Conservation (phyloP, 2,113 vertebrate genomes). For the Ploceus nigricollis region DNA sequence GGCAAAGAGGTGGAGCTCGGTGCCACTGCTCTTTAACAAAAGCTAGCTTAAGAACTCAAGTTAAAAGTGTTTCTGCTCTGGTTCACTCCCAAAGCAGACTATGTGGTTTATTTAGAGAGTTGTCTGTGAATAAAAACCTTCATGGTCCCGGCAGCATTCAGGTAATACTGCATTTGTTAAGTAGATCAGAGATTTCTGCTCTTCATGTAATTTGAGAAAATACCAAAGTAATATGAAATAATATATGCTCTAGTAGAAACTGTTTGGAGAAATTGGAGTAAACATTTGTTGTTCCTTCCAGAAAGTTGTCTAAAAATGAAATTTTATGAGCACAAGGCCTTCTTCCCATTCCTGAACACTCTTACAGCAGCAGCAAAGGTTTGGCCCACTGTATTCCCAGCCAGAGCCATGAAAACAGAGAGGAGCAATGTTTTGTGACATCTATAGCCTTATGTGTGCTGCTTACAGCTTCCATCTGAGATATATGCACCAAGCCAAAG, state of each 20-base stretch:
- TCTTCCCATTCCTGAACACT: neutral
- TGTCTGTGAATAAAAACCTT: neutral
- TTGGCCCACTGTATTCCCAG: neutral
- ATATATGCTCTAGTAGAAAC: neutral
- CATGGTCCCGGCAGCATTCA: accelerated
- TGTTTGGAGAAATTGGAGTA: neutral
- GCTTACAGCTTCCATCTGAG: neutral
- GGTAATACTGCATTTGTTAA: neutral
- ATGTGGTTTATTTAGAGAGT: neutral
- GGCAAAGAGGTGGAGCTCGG: neutral
- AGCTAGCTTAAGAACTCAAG: neutral
- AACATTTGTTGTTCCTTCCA: neutral
- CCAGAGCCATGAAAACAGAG: neutral
- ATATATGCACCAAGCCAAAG: neutral
- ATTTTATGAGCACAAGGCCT: neutral
- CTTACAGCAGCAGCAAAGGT: neutral
- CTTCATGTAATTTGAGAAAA: neutral
- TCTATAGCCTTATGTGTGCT: neutral
- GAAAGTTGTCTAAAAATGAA: neutral
- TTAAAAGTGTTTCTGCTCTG: neutral
- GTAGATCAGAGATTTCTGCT: neutral
- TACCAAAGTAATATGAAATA: neutral
- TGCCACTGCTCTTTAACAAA: neutral
- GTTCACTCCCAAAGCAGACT: neutral
- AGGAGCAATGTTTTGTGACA: neutral